A percentile compares a stretch with the other conserved stretches of the same genome.
Conservation (phyloP, 1,140 invertebrate genomes). For the Idris sp. region DNA sequence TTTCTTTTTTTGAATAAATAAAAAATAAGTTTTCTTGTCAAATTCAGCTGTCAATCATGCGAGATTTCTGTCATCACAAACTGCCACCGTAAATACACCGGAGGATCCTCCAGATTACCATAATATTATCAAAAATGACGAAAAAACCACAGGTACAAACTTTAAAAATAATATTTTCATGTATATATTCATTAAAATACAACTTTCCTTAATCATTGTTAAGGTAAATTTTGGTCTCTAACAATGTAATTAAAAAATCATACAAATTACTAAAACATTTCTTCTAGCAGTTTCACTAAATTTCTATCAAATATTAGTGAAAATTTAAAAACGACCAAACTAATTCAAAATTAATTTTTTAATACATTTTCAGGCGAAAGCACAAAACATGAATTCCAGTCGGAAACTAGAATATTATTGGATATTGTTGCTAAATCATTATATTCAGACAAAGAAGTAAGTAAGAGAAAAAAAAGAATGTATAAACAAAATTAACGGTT, state of each 20-base stretch:
- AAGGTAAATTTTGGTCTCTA: too few species aligned
- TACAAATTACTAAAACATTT: too few species aligned
- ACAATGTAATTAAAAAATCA: background rate
- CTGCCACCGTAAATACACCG: constrained; percentile 51
- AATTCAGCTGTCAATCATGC: constrained; percentile 45
- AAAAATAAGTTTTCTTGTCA: too few species aligned
- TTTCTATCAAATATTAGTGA: too few species aligned
- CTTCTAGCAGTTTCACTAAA: too few species aligned
- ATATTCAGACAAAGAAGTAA: constrained; percentile 98
- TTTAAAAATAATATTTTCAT: background rate
- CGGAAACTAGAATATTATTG: constrained; percentile 95
- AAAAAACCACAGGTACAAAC: constrained; percentile 79
- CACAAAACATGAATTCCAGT: constrained; percentile 92
- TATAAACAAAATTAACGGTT: too few species aligned
- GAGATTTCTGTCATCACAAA: constrained; percentile 68
- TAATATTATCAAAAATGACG: constrained; percentile 79
- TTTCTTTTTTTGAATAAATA: constrained; percentile 15
- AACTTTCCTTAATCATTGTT: too few species aligned
- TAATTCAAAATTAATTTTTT: background rate
- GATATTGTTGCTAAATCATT: constrained; percentile 98
- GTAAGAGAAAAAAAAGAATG: too few species aligned
- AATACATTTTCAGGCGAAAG: constrained; percentile 73
- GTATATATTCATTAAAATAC: too few species aligned
- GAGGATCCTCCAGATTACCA: constrained; percentile 74
- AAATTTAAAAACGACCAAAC: background rate